Conservation (phyloP, 1,140 invertebrate genomes). For the Drosophila parvula region DNA sequence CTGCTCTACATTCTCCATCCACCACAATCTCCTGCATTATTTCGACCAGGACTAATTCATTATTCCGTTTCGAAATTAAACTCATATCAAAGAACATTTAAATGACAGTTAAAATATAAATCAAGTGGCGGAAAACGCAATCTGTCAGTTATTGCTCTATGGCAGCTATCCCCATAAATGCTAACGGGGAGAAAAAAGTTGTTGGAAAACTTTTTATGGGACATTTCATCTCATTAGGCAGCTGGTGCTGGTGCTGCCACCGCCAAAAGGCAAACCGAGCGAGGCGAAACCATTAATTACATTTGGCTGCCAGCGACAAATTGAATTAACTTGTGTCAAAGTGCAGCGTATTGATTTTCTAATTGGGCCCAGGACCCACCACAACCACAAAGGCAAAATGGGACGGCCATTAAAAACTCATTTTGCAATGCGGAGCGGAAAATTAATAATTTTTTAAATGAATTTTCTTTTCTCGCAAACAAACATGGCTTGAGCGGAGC, state of each 20-base stretch:
- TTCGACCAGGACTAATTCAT: conserved; percentile 3
- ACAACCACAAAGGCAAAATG: conserved; percentile 32
- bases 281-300: conserved; percentile 59
- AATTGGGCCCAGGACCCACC: conserved; percentile 53
- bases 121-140: conserved; percentile 40
- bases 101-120: conserved; percentile 49
- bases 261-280: conserved; percentile 44
- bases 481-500: conserved; percentile 1
- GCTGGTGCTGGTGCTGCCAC: conserved; percentile 17
- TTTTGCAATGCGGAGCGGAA: conserved; percentile 55
- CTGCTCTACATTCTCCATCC: too few species aligned
- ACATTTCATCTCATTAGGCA: conserved; percentile 53
- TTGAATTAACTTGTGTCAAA: conserved; percentile 77
- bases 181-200: conserved; percentile 10
- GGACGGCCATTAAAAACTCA: conserved; percentile 52
- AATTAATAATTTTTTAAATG: conserved; percentile 68
- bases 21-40: conserved; percentile 1
- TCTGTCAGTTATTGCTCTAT: conserved; percentile 44
- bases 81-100: conserved; percentile 31
- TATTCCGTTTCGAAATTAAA: conserved; percentile 22
- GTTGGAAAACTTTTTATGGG: conserved; percentile 44
- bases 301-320: conserved; percentile 58
- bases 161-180: conserved; percentile 6
- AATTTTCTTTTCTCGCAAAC: conserved; percentile 59
- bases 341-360: conserved; percentile 77